Conservation (phyloP, 1,140 invertebrate genomes). For the Brachionus angularis region DNA sequence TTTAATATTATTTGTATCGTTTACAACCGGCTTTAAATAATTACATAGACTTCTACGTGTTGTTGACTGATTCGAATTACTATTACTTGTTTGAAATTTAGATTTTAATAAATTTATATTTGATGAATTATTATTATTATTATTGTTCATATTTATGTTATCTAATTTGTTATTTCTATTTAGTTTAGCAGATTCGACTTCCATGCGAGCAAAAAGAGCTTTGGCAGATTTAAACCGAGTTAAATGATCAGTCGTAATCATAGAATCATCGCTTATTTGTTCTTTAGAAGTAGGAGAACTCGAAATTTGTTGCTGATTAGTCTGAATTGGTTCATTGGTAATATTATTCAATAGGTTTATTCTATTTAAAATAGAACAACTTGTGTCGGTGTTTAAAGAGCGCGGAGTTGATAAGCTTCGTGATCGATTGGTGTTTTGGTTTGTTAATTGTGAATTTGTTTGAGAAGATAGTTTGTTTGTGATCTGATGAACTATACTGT, state of each 20-base stretch:
- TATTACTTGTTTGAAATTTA: too few relatives aligned
- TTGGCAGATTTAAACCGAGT: slow-evolving; percentile 29
- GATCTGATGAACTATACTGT: background rate
- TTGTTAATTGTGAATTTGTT: too few relatives aligned
- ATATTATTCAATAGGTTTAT: slow-evolving; percentile 24
- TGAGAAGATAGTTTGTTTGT: background rate
- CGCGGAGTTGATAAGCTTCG: slow-evolving; percentile 34
- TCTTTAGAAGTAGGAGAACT: too few relatives aligned
- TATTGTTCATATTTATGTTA: background rate
- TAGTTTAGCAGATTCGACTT: slow-evolving; percentile 32
- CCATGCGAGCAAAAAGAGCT: slow-evolving; percentile 32
- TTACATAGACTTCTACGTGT: too few relatives aligned
- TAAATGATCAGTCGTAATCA: slow-evolving; percentile 36
- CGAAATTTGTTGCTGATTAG: too few relatives aligned
- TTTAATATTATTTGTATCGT: too few relatives aligned
- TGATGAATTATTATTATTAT: background rate
- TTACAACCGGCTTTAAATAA: too few relatives aligned
- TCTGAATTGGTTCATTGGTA: too few relatives aligned
- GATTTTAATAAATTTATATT: too few relatives aligned
- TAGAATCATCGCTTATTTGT: too few relatives aligned
- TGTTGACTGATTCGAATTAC: too few relatives aligned
- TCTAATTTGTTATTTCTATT: too few relatives aligned
- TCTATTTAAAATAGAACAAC: slow-evolving; percentile 3
- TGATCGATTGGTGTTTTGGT: background rate
- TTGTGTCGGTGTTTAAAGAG: background rate